Base-by-base conservation (phyloP, 2,888 invertebrate species). In the Drosophila ochracea region DNA sequence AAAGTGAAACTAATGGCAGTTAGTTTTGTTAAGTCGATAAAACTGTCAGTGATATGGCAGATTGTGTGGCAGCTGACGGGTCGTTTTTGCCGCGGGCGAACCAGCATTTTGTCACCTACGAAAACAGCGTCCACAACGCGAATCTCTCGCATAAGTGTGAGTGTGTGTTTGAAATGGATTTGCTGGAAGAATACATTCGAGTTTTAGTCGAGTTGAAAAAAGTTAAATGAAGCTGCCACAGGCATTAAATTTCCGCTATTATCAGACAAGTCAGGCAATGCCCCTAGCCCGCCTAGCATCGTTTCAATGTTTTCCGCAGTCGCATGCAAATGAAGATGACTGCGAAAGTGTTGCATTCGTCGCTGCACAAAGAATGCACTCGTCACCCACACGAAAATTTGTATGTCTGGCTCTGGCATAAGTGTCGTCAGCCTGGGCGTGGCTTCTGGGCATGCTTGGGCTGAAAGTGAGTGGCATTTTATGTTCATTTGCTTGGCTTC, bases 21-120 rank as follows among this genome's bases (percentile, higher is more conserved):
- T 91, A 85, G 91, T 91, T 91, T 90, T 87, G 90, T 91, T 91
- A 91, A 91, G 91, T 91, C 91, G 91, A 91, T 90, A 90, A 91
- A 91, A 91, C 91, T 90, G 90, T 90, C 90, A 90, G 90, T 91
- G 91, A 91, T 90, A 91, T 85, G 82, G 83, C 89, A 90, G 85
- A 86, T 89, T 90, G 89, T 88, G 81, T 80, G 84, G 84, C 83
- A 82, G 85, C 83, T 83, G 83, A 73, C 76, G 74, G 78, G 57
- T 61, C 19, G 52, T 64, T 64, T 58, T 57, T 59, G 59, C 76
- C 43, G 50, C 68, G 39, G 41, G 58, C 30, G 6, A 49, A 52
- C 39, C 49, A 50, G 50, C 64, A 79, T 78, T 79, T 78, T 78
- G 76, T 73, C 74, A 74, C 72, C 65, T 68, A 53, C 30, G 11